Percentiles rank a stretch among this genome's conserved stretches.
Evolutionary conservation across 2,888 invertebrate species (phyloP).

Genomic region (Strigamia crassipes): DNA sequence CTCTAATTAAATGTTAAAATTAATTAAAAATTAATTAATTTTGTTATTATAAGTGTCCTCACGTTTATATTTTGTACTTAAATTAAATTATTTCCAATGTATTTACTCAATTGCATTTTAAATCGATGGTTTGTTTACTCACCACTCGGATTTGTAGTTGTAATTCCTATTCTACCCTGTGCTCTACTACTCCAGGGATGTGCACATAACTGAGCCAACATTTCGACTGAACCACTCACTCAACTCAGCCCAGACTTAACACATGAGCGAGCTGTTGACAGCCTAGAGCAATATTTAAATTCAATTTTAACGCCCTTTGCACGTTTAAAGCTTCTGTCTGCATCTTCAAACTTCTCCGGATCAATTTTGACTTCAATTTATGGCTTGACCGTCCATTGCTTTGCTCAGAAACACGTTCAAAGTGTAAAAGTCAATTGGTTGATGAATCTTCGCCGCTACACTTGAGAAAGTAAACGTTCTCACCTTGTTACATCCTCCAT

Average conservation of each 20-base stretch:
- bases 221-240: background rate
- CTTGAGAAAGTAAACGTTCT: background rate
- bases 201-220: slow-evolving; percentile 31
- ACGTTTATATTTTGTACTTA: too few relatives aligned
- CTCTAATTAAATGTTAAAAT: background rate
- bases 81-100: too few relatives aligned
- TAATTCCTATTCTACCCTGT: background rate
- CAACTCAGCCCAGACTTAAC: background rate
- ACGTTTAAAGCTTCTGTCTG: background rate
- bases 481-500: slow-evolving; percentile 5
- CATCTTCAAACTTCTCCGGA: background rate
- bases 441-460: background rate
- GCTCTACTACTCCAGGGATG: slow-evolving; percentile 7
- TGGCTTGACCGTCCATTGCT: background rate
- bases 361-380: background rate
- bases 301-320: background rate
- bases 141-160: background rate
- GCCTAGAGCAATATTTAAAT: background rate
- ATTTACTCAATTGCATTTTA: too few relatives aligned
- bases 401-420: too few relatives aligned
- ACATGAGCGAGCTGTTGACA: background rate
- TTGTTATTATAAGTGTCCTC: too few relatives aligned
- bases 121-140: too few relatives aligned
- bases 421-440: background rate
- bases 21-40: too few relatives aligned